A percentile compares a stretch with the other conserved stretches of the same genome.
Conservation (phyloP, 2,113 vertebrate genomes). For the Atractosteus spatula region DNA sequence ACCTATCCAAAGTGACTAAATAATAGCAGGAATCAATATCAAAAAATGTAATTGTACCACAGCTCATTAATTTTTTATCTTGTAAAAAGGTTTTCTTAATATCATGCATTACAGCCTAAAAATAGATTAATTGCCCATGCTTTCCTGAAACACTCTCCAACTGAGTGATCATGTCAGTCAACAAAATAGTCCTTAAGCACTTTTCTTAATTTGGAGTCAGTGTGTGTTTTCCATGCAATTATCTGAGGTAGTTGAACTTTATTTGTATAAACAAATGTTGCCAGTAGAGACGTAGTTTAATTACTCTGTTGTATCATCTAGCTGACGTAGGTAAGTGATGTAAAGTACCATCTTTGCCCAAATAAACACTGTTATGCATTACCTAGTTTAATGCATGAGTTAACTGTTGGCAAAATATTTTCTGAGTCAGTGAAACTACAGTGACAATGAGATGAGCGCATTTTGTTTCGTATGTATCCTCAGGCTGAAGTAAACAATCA, state of each 20-base stretch:
- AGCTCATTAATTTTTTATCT: no score
- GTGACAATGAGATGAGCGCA: slow-evolving; percentile 34
- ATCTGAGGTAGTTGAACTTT: background rate
- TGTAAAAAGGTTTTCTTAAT: no score
- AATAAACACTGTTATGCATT: slow-evolving; percentile 26
- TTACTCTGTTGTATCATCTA: slow-evolving; percentile 22
- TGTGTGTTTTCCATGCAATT: no score
- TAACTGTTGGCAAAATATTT: slow-evolving; percentile 34
- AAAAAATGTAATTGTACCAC: no score
- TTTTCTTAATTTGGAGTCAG: no score
- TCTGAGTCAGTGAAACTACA: slow-evolving; percentile 49
- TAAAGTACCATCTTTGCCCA: slow-evolving; percentile 24
- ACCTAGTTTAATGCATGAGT: slow-evolving; percentile 20
- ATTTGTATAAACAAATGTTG: slow-evolving; percentile 37
- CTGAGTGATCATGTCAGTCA: no score
- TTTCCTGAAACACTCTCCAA: no score
- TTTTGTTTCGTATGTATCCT: slow-evolving; percentile 31
- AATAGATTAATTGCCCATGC: no score
- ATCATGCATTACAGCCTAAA: no score
- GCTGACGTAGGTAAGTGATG: slow-evolving; percentile 31
- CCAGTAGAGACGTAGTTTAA: slow-evolving; percentile 30
- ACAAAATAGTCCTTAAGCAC: no score
- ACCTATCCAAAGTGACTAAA: no score
- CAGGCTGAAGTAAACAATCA: slow-evolving; percentile 54
- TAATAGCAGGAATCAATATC: no score